Percentiles rank a stretch among this genome's conserved stretches.
phyloP scores from a whole-genome alignment of 1,140 invertebrate genomes.

The Sarcophaga peregrina region DNA sequence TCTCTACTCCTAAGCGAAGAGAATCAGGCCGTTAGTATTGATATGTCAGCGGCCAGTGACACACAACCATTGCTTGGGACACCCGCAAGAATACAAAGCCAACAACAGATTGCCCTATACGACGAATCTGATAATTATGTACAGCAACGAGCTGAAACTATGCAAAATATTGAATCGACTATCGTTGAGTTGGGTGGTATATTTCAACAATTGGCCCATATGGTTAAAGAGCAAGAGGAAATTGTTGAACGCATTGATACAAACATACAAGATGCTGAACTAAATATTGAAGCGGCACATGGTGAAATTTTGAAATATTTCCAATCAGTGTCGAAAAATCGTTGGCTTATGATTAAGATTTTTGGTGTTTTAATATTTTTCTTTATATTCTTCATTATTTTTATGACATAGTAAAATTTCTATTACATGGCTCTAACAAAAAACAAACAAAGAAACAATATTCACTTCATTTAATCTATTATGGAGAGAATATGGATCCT shows the following conservation, averaged over 20 bases:
- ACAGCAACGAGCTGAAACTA: conserved; percentile 92
- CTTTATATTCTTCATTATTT: conserved; percentile 98
- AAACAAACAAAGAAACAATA: background rate
- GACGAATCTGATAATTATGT: conserved; percentile 92
- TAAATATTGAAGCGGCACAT: conserved; percentile 98
- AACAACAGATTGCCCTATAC: conserved; percentile 78
- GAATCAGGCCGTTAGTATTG: conserved; percentile 81
- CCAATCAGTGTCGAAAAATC: conserved; percentile 95
- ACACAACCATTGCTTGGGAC: conserved; percentile 54
- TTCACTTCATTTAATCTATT: conserved; percentile 11
- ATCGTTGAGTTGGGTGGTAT: conserved; percentile 99
- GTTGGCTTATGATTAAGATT: conserved; percentile 99
- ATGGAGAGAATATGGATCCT: background rate
- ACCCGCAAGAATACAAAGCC: conserved; percentile 55
- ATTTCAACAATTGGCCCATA: conserved; percentile 96
- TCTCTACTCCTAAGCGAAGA: conserved; percentile 71
- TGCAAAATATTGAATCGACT: conserved; percentile 99
- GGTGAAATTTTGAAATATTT: conserved; percentile 98
- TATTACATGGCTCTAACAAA: background rate
- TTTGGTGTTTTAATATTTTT: conserved; percentile 99
- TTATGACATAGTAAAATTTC: conserved; percentile 77
- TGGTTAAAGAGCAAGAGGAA: conserved; percentile 99
- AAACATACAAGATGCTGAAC: conserved; percentile 94
- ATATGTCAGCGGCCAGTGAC: conserved; percentile 73
- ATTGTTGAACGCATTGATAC: conserved; percentile 97